Conservation (phyloP, 2,113 vertebrate species). For the Candoia aspera region DNA sequence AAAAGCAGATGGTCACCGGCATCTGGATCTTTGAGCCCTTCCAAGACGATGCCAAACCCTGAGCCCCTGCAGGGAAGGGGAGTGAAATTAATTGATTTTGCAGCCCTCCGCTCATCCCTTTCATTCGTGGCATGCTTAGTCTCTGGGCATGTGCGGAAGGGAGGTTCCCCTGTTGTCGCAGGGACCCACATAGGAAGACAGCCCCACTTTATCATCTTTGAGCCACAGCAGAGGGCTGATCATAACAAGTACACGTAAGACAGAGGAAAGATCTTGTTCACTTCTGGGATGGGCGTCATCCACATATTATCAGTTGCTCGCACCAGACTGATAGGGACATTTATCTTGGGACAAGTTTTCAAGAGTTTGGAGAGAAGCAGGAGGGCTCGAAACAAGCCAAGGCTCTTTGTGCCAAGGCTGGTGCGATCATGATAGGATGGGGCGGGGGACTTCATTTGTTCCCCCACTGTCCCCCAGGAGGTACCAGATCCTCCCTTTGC, state of each 20-base stretch:
- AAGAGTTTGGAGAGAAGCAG: constrained; percentile 14
- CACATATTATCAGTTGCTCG: constrained; percentile 78
- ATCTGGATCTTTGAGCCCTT: neutral
- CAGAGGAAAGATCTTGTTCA: constrained; percentile 78
- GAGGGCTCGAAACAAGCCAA: neutral
- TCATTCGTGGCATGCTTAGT: constrained; percentile 78
- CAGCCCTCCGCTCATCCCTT: constrained; percentile 62
- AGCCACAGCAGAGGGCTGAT: constrained; percentile 83
- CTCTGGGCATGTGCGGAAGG: constrained; percentile 77
- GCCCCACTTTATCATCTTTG: constrained; percentile 82
- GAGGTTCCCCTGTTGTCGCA: constrained; percentile 75
- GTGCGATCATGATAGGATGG: constrained; percentile 16
- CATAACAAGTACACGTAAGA: neutral
- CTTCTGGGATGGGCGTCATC: constrained; percentile 74
- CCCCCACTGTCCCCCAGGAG: neutral
- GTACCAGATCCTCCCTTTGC: neutral
- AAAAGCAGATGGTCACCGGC: neutral
- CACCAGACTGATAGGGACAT: constrained; percentile 78
- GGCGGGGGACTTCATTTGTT: neutral
- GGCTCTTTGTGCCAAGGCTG: neutral
- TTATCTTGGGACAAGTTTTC: constrained; percentile 65
- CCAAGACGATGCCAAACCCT: neutral
- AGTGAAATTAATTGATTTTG: constrained; percentile 50
- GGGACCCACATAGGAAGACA: constrained; percentile 77
- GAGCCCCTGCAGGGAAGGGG: neutral